Evolutionary conservation across 2,797 vertebrate genomes (phyloP).

Genomic region (Peromyscus eremicus): DNA sequence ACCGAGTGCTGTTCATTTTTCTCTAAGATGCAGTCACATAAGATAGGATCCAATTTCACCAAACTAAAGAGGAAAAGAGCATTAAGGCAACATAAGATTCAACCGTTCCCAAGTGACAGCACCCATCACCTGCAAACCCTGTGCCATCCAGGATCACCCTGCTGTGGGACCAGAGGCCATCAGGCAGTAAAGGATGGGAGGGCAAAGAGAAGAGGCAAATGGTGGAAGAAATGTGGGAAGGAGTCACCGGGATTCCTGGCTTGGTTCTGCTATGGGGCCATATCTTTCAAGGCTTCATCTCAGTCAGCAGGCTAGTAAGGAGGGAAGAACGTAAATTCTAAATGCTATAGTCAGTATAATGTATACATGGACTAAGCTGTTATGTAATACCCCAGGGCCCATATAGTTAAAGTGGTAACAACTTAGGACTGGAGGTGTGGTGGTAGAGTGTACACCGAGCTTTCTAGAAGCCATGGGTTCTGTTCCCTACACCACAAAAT

Average conservation of each 20-base stretch:
- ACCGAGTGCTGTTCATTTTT: conserved; percentile 94
- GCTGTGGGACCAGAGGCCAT: neutral
- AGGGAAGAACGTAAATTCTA: neutral
- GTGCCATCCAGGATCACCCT: neutral
- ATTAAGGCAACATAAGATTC: neutral
- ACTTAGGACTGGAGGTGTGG: neutral
- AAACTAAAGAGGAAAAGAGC: conserved; percentile 88
- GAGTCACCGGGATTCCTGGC: neutral
- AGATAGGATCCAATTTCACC: conserved; percentile 92
- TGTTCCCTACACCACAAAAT: neutral
- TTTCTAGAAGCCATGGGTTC: neutral
- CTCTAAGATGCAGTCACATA: conserved; percentile 97
- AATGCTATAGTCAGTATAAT: too few species aligned
- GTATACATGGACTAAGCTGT: neutral
- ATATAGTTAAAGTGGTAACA: neutral
- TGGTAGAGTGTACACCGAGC: neutral
- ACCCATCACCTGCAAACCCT: neutral
- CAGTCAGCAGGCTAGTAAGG: neutral
- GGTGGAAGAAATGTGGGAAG: neutral
- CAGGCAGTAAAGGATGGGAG: neutral
- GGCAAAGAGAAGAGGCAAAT: neutral
- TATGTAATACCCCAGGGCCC: neutral
- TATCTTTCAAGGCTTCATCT: neutral
- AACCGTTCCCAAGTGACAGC: neutral
- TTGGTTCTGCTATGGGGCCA: neutral